Percentiles rank a stretch among this genome's conserved stretches.
Evolutionary conservation across 2,888 invertebrate species (phyloP).

Genomic region (Dimorphilus gyrociliatus): DNA sequence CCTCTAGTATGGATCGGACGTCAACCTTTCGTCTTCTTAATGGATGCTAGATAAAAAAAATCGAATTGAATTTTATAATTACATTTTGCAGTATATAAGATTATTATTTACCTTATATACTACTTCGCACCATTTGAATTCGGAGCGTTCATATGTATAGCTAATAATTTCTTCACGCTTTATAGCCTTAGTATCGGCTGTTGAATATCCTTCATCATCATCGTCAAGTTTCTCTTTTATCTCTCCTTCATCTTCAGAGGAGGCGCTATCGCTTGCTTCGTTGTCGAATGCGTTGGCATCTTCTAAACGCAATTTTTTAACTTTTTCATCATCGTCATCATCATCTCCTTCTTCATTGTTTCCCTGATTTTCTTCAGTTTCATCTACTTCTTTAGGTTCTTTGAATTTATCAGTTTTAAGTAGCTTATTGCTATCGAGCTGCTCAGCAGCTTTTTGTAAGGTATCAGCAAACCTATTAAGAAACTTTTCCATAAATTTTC

Average conservation of each 20-base stretch:
- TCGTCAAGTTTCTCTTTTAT: background rate
- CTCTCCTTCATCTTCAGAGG: no score
- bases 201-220: background rate
- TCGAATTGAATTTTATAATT: no score
- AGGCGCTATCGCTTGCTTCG: no score
- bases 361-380: slow-evolving; percentile 41
- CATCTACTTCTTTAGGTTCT: slow-evolving; percentile 39
- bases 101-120: slow-evolving; percentile 44
- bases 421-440: no score
- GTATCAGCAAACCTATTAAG: no score
- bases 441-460: no score
- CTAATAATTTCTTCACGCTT: background rate
- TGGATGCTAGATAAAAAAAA: slow-evolving; percentile 41
- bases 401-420: no score
- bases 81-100: no score
- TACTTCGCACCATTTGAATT: slow-evolving; percentile 68
- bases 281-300: slow-evolving; percentile 53
- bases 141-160: slow-evolving; percentile 58
- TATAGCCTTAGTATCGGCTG: background rate
- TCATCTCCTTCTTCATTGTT: slow-evolving; percentile 36
- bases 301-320: no score
- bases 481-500: slow-evolving; percentile 62
- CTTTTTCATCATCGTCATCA: slow-evolving; percentile 45
- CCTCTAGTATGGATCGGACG: slow-evolving; percentile 35
- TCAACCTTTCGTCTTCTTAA: slow-evolving; percentile 48